A percentile compares a stretch with the other conserved stretches of the same genome.
phyloP scores from a whole-genome alignment of 2,797 vertebrate genomes.

The Otolemur crassicaudatus region DNA sequence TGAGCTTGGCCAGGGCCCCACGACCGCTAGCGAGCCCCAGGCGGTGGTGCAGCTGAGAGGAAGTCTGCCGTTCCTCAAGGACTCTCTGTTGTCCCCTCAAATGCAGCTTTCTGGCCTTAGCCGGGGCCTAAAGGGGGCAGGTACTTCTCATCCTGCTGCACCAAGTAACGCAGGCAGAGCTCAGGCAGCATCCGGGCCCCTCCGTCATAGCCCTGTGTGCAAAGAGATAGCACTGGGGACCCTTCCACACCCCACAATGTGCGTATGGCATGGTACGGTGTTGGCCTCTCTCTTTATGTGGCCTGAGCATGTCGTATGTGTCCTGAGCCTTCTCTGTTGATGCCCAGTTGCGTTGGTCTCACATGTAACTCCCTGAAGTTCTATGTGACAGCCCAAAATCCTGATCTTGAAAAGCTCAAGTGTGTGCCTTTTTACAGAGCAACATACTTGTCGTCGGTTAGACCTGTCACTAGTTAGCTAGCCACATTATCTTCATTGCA shows the following conservation, averaged over 20 bases:
- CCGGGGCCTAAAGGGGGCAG: background rate
- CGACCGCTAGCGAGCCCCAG: background rate
- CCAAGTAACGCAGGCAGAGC: background rate
- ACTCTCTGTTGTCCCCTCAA: background rate
- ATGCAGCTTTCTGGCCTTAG: background rate
- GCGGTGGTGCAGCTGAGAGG: background rate
- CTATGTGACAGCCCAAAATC: background rate
- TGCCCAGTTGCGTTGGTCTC: background rate
- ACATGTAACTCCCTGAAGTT: background rate
- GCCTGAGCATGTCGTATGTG: background rate
- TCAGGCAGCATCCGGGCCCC: background rate
- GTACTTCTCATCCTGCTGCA: background rate
- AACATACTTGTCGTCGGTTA: background rate
- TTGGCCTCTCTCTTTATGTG: background rate
- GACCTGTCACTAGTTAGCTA: background rate
- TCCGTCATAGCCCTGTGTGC: fast-evolving
- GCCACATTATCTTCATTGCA: background rate
- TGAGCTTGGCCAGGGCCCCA: background rate
- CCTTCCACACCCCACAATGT: too few relatives aligned
- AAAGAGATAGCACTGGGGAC: too few relatives aligned
- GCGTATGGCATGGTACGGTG: fast-evolving
- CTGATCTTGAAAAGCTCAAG: background rate
- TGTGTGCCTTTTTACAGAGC: background rate
- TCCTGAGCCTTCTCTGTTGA: background rate
- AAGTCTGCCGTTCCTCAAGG: background rate